Evolutionary conservation across 92 coral and sea anemone species (phyloP).

Genomic region (Heteractis magnifica): DNA sequence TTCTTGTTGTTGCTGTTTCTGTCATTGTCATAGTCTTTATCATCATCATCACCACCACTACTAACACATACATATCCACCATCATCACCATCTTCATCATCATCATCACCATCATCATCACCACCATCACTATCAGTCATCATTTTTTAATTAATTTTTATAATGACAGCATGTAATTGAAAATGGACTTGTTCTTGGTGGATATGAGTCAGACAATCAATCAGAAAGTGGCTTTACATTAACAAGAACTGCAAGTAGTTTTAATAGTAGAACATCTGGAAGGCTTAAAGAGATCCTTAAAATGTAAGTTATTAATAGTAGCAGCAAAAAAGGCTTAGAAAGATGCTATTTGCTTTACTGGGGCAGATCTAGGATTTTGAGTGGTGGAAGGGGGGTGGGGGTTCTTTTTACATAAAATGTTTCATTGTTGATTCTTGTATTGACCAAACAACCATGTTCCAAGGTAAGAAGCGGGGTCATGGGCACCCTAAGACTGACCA

Average conservation of each 20-base stretch:
- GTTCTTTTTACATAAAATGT: no score
- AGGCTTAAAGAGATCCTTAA: slow-evolving; percentile 70
- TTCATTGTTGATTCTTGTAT: no score
- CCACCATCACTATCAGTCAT: not conserved
- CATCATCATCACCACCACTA: no score
- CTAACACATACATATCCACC: no score
- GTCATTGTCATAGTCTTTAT: no score
- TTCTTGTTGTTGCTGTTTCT: no score
- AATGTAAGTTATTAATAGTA: slow-evolving; percentile 55
- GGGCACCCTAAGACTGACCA: no score
- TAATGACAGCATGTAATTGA: slow-evolving; percentile 59
- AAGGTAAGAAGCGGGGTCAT: no score
- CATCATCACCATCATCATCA: not conserved
- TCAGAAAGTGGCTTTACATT: slow-evolving; percentile 38
- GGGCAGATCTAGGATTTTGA: not conserved
- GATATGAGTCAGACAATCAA: slow-evolving; percentile 44
- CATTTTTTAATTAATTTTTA: not conserved
- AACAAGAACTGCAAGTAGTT: slow-evolving; percentile 62
- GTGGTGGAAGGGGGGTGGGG: no score
- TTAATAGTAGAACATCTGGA: slow-evolving; percentile 75
- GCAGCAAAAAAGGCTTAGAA: not conserved
- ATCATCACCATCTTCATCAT: no score
- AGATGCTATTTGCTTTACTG: no score
- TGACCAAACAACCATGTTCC: no score
- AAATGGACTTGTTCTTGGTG: slow-evolving; percentile 78